Evolutionary conservation across 30 jellyfish, hydroid and myxozoan species (phyloP), one percentile per base, ranked within the genome.

Genomic region (Clytia hemisphaerica): DNA sequence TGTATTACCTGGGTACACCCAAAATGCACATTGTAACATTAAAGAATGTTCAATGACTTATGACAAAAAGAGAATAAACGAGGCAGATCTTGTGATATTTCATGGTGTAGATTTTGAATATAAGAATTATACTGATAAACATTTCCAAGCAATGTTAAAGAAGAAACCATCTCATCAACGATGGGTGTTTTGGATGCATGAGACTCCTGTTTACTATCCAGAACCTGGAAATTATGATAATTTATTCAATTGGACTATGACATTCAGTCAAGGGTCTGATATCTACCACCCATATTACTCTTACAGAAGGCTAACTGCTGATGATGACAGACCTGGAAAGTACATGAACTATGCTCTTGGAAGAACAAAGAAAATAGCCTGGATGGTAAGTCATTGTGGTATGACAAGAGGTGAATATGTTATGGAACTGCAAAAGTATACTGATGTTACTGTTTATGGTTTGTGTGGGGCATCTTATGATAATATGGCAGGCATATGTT

Each of bases 301-400:
- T 7, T 82, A 34, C 54, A 58, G 67, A 1, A 29, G 45, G 30
- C 28, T 71, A 14, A 38, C 36, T n/a, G n/a, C 29, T 24, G 19
- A 5, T 22, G 73, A 60, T 18, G 71, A 42, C 2, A 65, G 25
- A 6, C 80, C 81, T 18, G 60, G 14, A 15, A 32, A 35, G n/a
- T 45, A 58, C 28, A 29, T 1, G 7, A 80, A 91, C 65, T 78
- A 83, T 67, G 93, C 99, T 1, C 33, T 31, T 9, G 92, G 88
- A 10, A 91, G 83, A 64, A 62, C 80, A 2, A 87, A 87, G 33
- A 72, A 69, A 58, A 85, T 83, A 2, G 92, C 68, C 37, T 91
- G 94, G 94, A 81, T 83, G 83, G 93, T 76, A 30, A 79, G 93
- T 55, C 99, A 83, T 45, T 91, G 99, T 73, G 99, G 95, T 0